Evolutionary conservation across 2,797 vertebrate species (phyloP), one percentile per base, ranked within the genome.

Genomic region (Fringilla coelebs): DNA sequence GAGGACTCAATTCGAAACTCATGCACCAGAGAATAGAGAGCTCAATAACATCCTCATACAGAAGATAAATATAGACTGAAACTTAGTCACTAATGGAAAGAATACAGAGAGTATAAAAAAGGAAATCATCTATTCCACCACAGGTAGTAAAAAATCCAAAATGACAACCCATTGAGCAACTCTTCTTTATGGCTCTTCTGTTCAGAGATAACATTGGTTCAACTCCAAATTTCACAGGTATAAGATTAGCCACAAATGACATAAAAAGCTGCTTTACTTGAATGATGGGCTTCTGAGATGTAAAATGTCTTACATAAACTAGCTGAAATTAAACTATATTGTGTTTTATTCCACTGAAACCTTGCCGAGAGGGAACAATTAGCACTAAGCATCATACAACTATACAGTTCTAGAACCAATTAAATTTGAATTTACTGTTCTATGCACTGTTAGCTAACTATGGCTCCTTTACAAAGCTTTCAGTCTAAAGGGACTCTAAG

Each of bases 381-480:
- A 94, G 67, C 71, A 90, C 46, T 91, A 85, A 90, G 48, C 9
- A 54, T 73, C 34, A 52, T n/a, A 85, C 17, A 79, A 45, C 45
- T 61, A 31, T 24, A 12, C 32, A 36, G 43, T 82, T 76, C 48
- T 71, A 63, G 60, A 94, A 87, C 11, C 29, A 92, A 82, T 77
- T 95, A 73, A 34, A 88, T 85, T 82, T 77, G 38, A 89, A 91
- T 95, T 94, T 81, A 93, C 45, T 79, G 41, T 12, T 94, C 52
- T 57, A 57, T 38, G 49, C 72, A 85, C 67, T 79, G 31, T 57
- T 79, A 87, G 77, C 38, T 97, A 67, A 54, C 63, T 89, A 67
- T 25, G 20, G 36, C 20, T 86, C 78, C 57, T 77, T 54, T 79
- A 57, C 51, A 86, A 82, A 92, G 10, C 17, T 68, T 89, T 88